Evolutionary conservation across 2,888 invertebrate genomes (phyloP).

Genomic region (Nomada goodeniana): DNA sequence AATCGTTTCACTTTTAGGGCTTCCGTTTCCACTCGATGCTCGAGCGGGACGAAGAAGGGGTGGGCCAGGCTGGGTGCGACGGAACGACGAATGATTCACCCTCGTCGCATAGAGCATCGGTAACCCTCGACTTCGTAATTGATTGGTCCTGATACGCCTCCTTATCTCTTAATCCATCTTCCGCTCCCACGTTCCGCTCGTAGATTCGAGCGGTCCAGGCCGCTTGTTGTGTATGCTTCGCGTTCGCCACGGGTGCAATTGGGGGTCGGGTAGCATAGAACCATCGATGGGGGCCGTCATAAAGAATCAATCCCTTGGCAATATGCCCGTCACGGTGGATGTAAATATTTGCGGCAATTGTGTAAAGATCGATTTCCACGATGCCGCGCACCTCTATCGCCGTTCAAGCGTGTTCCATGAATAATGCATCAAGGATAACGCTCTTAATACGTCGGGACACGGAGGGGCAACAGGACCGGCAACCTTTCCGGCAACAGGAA

Average conservation of each 20-base stretch:
- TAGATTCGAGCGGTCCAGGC: constrained; percentile 64
- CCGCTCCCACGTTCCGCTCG: constrained; percentile 70
- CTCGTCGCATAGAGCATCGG: constrained; percentile 44
- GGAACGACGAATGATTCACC: constrained; percentile 69
- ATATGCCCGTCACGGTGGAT: constrained; percentile 68
- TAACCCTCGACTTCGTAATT: constrained; percentile 81
- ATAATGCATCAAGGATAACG: constrained; percentile 74
- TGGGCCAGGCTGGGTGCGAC: background rate
- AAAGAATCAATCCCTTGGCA: constrained; percentile 79
- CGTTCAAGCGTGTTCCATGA: constrained; percentile 68
- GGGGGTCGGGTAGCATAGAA: constrained; percentile 23
- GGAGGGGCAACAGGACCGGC: background rate
- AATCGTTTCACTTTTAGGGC: constrained; percentile 67
- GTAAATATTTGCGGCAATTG: constrained; percentile 81
- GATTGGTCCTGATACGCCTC: constrained; percentile 83
- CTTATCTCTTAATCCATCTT: constrained; percentile 82
- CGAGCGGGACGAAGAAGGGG: background rate
- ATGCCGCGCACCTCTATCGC: constrained; percentile 59
- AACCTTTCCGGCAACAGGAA: constrained; percentile 40
- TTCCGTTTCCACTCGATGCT: constrained; percentile 12
- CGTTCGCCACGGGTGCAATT: constrained; percentile 45
- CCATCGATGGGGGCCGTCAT: constrained; percentile 61
- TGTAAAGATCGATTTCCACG: constrained; percentile 73
- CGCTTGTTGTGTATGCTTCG: constrained; percentile 65
- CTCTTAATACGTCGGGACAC: constrained; percentile 60